These are phyloP conservation scores for Plotosus lineatus DNA, from an alignment of 2,113 vertebrate species.

Conservation along the genomic window DNA sequence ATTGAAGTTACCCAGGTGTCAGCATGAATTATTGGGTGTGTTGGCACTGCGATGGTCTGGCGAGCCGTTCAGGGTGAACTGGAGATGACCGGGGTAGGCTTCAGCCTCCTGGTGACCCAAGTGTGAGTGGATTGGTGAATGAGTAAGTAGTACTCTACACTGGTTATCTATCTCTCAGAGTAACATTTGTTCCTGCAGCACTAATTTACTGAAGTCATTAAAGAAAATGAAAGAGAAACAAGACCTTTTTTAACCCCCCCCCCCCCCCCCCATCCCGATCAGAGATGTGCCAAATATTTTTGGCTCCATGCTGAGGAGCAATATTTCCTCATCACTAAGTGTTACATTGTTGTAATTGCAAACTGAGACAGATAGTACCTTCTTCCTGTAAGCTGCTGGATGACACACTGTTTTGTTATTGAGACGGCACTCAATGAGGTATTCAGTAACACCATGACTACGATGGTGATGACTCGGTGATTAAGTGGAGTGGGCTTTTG, in stretches of 20 bases:
- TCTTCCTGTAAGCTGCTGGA: slow-evolving; percentile 53
- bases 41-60: no score
- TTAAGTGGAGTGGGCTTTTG: background rate
- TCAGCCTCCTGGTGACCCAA: no score
- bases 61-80: no score
- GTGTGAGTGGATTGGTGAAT: no score
- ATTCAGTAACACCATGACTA: background rate
- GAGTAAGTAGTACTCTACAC: no score
- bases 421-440: slow-evolving; percentile 21
- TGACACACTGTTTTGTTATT: slow-evolving; percentile 36
- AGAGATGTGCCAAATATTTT: slow-evolving; percentile 57
- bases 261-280: no score
- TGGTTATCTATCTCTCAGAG: background rate
- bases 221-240: slow-evolving; percentile 41
- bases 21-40: no score
- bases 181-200: background rate
- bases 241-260: slow-evolving; percentile 47
- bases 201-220: slow-evolving; percentile 16
- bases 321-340: slow-evolving; percentile 50
- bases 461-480: background rate
- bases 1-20: no score
- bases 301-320: slow-evolving; percentile 50
- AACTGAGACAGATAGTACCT: slow-evolving; percentile 49
- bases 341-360: slow-evolving; percentile 54
- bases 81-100: no score